Percentiles rank a stretch among this genome's conserved stretches.
Evolutionary conservation across 2,113 vertebrate genomes (phyloP).

Genomic region (Hydrolagus affinis): DNA sequence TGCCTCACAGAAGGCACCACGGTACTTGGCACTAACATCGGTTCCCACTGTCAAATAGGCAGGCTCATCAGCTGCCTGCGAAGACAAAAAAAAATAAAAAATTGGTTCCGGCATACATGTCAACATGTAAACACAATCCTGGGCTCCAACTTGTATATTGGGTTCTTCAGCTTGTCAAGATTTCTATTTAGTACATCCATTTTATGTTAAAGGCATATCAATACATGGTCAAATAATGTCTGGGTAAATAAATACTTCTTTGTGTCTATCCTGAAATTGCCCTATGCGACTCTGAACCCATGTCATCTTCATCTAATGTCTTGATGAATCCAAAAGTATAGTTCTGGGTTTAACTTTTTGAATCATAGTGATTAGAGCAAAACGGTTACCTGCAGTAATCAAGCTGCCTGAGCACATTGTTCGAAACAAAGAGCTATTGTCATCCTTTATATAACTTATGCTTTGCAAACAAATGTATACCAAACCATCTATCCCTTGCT

Average conservation of each 20-base stretch:
- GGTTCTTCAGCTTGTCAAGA: too few species aligned
- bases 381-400: not conserved
- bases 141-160: too few species aligned
- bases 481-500: not conserved
- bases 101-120: too few species aligned
- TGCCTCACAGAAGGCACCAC: constrained; percentile 97
- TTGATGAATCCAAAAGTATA: too few species aligned
- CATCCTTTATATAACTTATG: not conserved
- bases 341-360: too few species aligned
- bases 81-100: constrained; percentile 23
- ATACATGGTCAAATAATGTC: not conserved
- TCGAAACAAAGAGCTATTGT: not conserved
- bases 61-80: constrained; percentile 92
- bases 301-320: too few species aligned
- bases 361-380: not conserved
- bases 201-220: not conserved
- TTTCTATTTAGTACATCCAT: not conserved
- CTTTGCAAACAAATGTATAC: not conserved
- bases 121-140: too few species aligned
- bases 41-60: constrained; percentile 98
- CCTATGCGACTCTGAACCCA: too few species aligned
- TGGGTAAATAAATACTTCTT: not conserved
- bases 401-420: not conserved
- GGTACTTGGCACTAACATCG: constrained; percentile 97
- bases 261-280: too few species aligned